A percentile compares a stretch with the other conserved stretches of the same genome.
Evolutionary conservation across 2,113 vertebrate species (phyloP).

Genomic region (Cinclus mexicanus): DNA sequence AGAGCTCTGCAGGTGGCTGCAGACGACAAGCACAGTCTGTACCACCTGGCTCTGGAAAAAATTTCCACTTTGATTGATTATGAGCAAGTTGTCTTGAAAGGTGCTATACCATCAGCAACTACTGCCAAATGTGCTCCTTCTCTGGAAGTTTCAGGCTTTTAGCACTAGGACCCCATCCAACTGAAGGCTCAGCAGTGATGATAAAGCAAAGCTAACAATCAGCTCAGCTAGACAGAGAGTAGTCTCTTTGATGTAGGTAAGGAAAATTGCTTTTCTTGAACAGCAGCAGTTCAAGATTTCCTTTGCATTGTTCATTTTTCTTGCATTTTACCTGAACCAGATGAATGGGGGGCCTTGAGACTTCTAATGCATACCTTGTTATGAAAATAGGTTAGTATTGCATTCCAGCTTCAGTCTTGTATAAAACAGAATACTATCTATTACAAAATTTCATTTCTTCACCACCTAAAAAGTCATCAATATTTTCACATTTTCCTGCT

Average conservation of each 20-base stretch:
- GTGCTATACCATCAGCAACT: not conserved
- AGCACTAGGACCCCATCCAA: conserved; percentile 68
- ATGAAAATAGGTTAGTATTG: not conserved
- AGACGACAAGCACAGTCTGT: not conserved
- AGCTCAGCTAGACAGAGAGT: conserved; percentile 31
- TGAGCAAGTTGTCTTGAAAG: conserved; percentile 25
- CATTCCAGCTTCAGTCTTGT: not conserved
- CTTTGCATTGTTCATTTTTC: not conserved
- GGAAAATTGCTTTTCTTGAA: conserved; percentile 3
- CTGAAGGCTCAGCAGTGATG: conserved; percentile 58
- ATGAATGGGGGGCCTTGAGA: not conserved
- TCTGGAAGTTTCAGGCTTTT: conserved; percentile 68
- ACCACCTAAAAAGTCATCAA: not conserved
- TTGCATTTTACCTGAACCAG: not conserved
- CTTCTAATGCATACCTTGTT: not conserved
- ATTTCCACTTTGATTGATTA: conserved; percentile 38
- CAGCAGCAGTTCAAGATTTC: not conserved
- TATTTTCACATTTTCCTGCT: not conserved
- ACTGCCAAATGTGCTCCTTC: conserved; percentile 50
- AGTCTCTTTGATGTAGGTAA: conserved; percentile 43
- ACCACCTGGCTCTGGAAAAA: conserved; percentile 21
- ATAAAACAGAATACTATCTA: not conserved
- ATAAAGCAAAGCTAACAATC: conserved; percentile 66
- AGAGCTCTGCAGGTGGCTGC: not conserved
- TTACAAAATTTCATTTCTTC: not conserved